These are phyloP conservation scores for Anolis sagrei DNA, from an alignment of 2,113 vertebrate species.

Conservation along the genomic window DNA sequence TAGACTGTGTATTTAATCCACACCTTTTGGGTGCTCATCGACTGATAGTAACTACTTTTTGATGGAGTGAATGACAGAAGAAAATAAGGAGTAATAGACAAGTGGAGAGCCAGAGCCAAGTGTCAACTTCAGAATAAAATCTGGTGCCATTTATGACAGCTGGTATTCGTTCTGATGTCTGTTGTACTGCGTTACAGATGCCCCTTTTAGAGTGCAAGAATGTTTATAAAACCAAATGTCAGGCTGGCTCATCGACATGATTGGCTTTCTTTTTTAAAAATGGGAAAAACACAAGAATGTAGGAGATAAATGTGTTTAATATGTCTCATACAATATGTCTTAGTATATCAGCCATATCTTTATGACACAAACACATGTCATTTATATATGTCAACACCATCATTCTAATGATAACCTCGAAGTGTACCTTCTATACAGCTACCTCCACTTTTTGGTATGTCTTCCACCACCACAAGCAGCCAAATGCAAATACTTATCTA, in stretches of 20 bases:
- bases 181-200: background rate
- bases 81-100: background rate
- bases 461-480: background rate
- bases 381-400: too few species aligned
- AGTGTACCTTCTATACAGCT: too few species aligned
- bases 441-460: too few species aligned
- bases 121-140: too few species aligned
- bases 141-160: background rate
- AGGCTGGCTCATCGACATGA: background rate
- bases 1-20: background rate
- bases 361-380: background rate
- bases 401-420: too few species aligned
- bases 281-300: background rate
- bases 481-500: background rate
- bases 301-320: background rate
- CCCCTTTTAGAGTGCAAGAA: background rate
- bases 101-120: background rate
- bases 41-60: background rate
- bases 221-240: constrained; percentile 6
- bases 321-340: background rate
- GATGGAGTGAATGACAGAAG: background rate
- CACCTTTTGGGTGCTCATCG: background rate
- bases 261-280: background rate
- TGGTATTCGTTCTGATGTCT: background rate
- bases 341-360: background rate